These are phyloP conservation scores for Cydia pomonella DNA, from an alignment of 1,140 invertebrate species.

Conservation along the genomic window DNA sequence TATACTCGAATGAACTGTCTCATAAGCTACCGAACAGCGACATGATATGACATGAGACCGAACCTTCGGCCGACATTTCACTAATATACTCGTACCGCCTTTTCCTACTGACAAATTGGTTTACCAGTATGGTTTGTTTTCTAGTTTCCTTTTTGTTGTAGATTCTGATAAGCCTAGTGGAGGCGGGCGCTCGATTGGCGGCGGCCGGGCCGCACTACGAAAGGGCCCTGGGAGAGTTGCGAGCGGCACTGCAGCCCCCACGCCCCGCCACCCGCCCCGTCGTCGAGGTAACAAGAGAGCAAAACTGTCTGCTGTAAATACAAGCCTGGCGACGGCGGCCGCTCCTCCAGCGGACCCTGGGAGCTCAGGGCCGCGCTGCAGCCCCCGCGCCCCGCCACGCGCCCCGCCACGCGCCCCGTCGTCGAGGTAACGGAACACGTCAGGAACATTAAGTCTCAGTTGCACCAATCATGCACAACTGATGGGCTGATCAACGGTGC, in stretches of 20 bases:
- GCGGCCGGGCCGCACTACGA: constrained; percentile 68
- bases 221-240: constrained; percentile 59
- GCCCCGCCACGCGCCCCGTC: too few species aligned
- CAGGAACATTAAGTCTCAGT: too few species aligned
- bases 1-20: too few species aligned
- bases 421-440: not conserved
- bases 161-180: constrained; percentile 69
- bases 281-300: not conserved
- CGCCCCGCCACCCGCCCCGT: not conserved
- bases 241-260: constrained; percentile 52
- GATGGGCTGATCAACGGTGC: too few species aligned
- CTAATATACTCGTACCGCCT: too few species aligned
- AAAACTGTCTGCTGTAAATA: too few species aligned
- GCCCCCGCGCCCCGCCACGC: not conserved
- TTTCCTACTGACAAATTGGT: too few species aligned
- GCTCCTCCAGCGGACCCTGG: constrained; percentile 62
- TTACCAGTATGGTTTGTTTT: too few species aligned
- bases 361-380: constrained; percentile 64
- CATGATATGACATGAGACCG: too few species aligned
- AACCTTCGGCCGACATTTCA: too few species aligned
- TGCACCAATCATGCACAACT: too few species aligned
- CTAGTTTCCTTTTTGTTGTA: not conserved
- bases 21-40: too few species aligned
- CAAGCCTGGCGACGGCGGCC: constrained; percentile 68
- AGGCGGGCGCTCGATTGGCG: constrained; percentile 67